These are phyloP conservation scores for Halocynthia aurantium DNA, from an alignment of 23 tunicate species.

Conservation along the genomic window DNA sequence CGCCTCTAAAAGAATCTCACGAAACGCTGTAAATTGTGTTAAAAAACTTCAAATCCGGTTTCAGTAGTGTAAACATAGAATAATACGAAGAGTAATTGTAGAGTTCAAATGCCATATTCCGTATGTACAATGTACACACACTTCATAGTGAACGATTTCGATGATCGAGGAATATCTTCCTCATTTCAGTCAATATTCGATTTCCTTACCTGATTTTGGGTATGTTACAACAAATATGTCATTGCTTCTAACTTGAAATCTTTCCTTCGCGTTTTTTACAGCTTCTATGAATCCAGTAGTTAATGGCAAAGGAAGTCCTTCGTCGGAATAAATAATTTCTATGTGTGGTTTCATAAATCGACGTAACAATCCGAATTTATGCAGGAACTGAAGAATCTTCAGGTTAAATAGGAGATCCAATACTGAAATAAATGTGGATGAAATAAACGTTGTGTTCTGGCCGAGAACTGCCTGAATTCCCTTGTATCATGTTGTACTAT, in stretches of 20 bases:
- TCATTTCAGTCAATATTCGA: neutral
- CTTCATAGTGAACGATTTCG: neutral
- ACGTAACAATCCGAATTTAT: neutral
- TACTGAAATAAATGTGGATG: too few relatives aligned
- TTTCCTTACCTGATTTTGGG: constrained; percentile 20
- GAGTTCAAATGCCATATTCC: neutral
- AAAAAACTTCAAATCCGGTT: too few relatives aligned
- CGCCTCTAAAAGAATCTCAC: too few relatives aligned
- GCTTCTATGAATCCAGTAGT: neutral
- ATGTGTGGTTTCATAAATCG: neutral
- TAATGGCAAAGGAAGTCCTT: neutral
- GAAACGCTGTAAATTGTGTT: too few relatives aligned
- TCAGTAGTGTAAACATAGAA: too few relatives aligned
- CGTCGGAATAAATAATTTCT: constrained; percentile 3
- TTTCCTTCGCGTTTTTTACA: neutral
- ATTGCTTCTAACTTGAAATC: constrained; percentile 4
- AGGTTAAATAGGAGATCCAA: neutral
- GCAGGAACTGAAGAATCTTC: constrained; percentile 4
- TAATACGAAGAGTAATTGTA: neutral
- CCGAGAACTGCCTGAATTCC: too few relatives aligned
- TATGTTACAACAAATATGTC: constrained; percentile 15
- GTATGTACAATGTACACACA: too few relatives aligned
- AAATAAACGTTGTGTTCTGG: too few relatives aligned
- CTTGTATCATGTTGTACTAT: too few relatives aligned
- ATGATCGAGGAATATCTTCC: neutral